Base-by-base conservation (phyloP, 2,888 invertebrate species). In the Melinopterus prodromus region DNA sequence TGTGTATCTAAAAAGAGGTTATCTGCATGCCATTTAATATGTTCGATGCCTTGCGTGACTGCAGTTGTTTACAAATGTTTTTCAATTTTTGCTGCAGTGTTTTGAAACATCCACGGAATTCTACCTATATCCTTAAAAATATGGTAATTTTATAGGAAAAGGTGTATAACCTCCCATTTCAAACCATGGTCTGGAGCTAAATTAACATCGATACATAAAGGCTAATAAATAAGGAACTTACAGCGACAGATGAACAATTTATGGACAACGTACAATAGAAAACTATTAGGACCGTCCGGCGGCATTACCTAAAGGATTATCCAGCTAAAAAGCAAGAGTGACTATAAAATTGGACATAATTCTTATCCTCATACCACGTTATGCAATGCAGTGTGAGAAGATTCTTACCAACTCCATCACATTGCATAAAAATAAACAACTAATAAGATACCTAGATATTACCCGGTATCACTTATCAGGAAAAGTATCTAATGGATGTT, bases 261-360 rank as follows among this genome's bases (percentile, higher is more conserved):
- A 74, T 74, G 74, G 36, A n/a, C 37, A 36, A 35, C 35, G 74
- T 74, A 74, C 74, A 74, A 74, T 36, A 71, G 16, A 74, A 74
- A 74, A 74, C 74, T 74, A 74, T 74, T 74, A 74, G 53, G 53
- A 26, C 74, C 14, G 74, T 26, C n/a, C 74, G 74, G 74, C 74
- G 74, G 74, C 35, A 26, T 74, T 74, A 14, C 74, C 74, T 35
- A 74, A 35, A 74, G 12, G 71, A 15, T 71, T 74, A n/a, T n/a
- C 36, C 16, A 37, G 74, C 74, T 74, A 35, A 74, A 74, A 74
- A 74, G 74, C 74, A 37, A 74, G 36, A 74, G 74, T 74, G 74
- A 74, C 74, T 74, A 37, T 74, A 35, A 74, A 74, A 74, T 37
- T 74, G 9, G n/a, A 74, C 35, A 35, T 74, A 9, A 74, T 35